Evolutionary conservation across 2,888 invertebrate genomes (phyloP).

Genomic region (Sphaeridia pumilis): DNA sequence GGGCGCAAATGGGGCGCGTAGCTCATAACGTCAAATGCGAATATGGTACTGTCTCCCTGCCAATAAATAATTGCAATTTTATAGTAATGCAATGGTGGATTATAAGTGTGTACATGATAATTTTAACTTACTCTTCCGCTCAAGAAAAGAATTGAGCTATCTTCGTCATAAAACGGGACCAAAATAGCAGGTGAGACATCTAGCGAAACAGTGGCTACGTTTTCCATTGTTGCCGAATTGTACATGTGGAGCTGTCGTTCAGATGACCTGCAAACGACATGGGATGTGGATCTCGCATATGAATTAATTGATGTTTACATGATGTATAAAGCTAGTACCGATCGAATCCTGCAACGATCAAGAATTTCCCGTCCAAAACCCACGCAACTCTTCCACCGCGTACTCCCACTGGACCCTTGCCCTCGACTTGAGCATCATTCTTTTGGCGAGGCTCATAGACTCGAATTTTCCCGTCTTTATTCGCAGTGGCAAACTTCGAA

Average conservation of each 20-base stretch:
- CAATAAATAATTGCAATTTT: too few species aligned
- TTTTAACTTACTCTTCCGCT: conserved; percentile 65
- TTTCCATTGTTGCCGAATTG: conserved; percentile 57
- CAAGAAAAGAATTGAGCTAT: conserved; percentile 82
- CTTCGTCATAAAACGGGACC: conserved; percentile 86
- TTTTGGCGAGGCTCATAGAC: conserved; percentile 67
- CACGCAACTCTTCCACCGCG: conserved; percentile 82
- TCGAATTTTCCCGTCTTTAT: conserved; percentile 70
- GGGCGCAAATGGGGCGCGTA: conserved; percentile 78
- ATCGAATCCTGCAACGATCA: conserved; percentile 84
- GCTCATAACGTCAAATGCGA: conserved; percentile 83
- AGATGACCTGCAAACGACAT: conserved; percentile 75
- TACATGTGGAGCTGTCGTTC: conserved; percentile 77
- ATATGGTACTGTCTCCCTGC: conserved; percentile 88
- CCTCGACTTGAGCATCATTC: conserved; percentile 55
- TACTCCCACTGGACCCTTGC: conserved; percentile 74
- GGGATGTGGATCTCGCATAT: too few species aligned
- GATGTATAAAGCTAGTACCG: too few species aligned
- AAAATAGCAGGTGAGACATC: conserved; percentile 89
- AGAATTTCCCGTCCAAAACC: conserved; percentile 72
- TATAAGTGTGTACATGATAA: too few species aligned
- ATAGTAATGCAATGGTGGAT: too few species aligned
- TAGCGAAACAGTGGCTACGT: conserved; percentile 64
- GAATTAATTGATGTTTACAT: too few species aligned
- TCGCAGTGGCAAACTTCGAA: conserved; percentile 68